Conservation (phyloP, 2,888 invertebrate genomes). For the Platycnemis pennipes region DNA sequence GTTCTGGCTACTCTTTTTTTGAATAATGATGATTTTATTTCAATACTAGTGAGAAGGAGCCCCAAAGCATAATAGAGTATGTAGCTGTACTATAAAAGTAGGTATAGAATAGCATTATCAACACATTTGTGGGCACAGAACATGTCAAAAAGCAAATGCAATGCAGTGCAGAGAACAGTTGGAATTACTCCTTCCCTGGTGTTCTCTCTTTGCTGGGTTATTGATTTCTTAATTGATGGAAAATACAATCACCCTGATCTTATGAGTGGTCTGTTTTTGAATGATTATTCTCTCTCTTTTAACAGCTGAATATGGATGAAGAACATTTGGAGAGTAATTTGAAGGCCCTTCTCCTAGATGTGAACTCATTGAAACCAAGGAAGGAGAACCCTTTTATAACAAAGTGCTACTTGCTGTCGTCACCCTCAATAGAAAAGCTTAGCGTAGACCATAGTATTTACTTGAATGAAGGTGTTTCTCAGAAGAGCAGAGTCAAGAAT, state of each 20-base stretch:
- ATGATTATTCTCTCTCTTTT: conserved; percentile 75
- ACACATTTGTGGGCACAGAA: no score
- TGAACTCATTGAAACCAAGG: conserved; percentile 85
- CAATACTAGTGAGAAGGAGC: no score
- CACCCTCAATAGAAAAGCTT: conserved; percentile 85
- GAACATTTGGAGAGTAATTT: conserved; percentile 88
- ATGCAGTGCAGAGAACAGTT: no score
- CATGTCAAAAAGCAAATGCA: no score
- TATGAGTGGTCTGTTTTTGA: background rate
- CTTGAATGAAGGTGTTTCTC: conserved; percentile 67
- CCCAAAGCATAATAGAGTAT: no score
- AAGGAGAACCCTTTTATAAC: conserved; percentile 86
- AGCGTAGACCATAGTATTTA: conserved; percentile 83
- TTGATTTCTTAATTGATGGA: background rate
- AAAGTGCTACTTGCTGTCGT: conserved; percentile 80
- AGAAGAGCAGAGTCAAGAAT: background rate
- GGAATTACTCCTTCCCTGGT: no score
- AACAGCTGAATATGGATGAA: conserved; percentile 87
- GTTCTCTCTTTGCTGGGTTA: no score
- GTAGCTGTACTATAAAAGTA: no score
- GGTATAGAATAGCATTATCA: no score
- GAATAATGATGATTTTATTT: no score
- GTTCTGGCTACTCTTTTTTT: no score
- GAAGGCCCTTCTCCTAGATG: conserved; percentile 83
- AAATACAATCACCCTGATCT: background rate